phyloP scores from a whole-genome alignment of 2,797 vertebrate genomes.

The Hipposideros larvatus region DNA sequence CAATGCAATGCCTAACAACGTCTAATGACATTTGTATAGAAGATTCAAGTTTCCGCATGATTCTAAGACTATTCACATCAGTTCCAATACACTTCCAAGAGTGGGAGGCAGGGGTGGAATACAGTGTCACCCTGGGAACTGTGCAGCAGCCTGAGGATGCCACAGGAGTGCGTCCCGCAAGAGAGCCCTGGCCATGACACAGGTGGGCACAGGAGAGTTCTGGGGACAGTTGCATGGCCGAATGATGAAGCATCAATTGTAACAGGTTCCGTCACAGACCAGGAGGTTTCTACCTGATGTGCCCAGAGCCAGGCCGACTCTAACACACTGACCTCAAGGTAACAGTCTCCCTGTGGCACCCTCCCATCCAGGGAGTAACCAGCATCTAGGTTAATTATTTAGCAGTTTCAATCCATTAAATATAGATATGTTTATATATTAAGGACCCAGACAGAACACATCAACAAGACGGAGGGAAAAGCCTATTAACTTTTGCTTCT shows the following conservation, averaged over 20 bases:
- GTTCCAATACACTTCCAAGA: not conserved
- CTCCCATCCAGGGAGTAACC: not conserved
- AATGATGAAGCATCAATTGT: not conserved
- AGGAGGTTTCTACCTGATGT: not conserved
- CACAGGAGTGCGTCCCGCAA: not conserved
- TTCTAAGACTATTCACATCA: not conserved
- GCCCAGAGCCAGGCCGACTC: not conserved
- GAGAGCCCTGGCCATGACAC: not conserved
- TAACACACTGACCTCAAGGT: not conserved
- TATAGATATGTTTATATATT: conserved; percentile 54
- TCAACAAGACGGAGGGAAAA: conserved; percentile 37
- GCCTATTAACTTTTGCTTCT: conserved; percentile 12
- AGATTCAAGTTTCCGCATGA: not conserved
- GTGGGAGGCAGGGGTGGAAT: not conserved
- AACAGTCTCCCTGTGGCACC: not conserved
- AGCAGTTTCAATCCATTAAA: conserved; percentile 67
- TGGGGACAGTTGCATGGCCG: not conserved
- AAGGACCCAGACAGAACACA: conserved; percentile 54
- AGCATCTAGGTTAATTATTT: conserved; percentile 67
- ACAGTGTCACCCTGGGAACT: too few species aligned
- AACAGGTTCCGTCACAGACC: not conserved
- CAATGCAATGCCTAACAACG: not conserved
- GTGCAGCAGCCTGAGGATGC: not conserved
- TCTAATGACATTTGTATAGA: not conserved
- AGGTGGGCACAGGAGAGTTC: not conserved